Conservation (phyloP, 2,113 vertebrate genomes). For the Eleginops maclovinus region DNA sequence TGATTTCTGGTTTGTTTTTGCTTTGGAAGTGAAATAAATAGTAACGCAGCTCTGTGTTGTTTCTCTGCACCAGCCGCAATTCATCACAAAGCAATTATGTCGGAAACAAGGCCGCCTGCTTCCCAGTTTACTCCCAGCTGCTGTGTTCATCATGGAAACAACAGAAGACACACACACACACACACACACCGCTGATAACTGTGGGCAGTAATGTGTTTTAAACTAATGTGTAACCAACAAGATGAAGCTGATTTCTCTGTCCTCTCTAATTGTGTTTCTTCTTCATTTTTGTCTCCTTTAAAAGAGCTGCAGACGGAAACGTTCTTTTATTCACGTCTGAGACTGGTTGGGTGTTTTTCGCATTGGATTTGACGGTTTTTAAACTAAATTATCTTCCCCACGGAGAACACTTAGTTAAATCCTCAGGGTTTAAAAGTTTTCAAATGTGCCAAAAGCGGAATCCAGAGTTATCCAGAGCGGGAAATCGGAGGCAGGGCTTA, state of each 20-base stretch:
- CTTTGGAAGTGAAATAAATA: constrained; percentile 54
- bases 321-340: no score
- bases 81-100: constrained; percentile 63
- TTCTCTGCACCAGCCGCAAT: constrained; percentile 50
- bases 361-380: no score
- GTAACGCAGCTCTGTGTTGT: constrained; percentile 41
- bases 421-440: no score
- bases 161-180: constrained; percentile 23
- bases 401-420: no score
- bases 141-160: constrained; percentile 49
- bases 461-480: no score
- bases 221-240: constrained; percentile 11
- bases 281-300: not conserved
- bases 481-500: no score
- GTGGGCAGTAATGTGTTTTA: constrained; percentile 28
- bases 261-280: constrained; percentile 1
- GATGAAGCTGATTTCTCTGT: constrained; percentile 11
- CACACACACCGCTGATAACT: not conserved
- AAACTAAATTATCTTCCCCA: no score
- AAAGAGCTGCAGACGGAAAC: no score
- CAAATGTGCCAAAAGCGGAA: no score
- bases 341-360: no score
- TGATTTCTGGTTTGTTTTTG: constrained; percentile 35
- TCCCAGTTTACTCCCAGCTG: constrained; percentile 52
- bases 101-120: constrained; percentile 53